Evolutionary conservation across 2,888 invertebrate genomes (phyloP), one percentile per base, ranked within the genome.

Genomic region (Xylota segnis): DNA sequence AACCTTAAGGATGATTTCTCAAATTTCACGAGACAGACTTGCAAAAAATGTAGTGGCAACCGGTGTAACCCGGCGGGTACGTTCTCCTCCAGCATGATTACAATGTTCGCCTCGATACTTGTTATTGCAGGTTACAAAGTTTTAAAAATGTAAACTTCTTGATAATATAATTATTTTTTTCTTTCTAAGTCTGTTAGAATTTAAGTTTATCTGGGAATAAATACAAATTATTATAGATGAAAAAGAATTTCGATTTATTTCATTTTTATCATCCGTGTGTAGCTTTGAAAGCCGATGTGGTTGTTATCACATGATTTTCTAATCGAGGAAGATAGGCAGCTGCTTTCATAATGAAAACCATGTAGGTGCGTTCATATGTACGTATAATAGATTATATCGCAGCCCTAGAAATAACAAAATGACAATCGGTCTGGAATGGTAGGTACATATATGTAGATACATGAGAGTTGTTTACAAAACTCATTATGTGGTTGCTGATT

Each of bases 61-160:
- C 81, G 89, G 50, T 91, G 91, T 79, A 58, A 32, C 9, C 88
- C 91, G 0, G 90, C 90, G 0, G 90, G 88, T 10, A 89, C 89
- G n/a, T 88, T 89, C 63, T 90, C 89, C 40, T 88, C 88, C 70
- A 91, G 89, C 52, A 27, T 70, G 0, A 52, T 81, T 16, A 89
- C 89, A 29, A 71, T 86, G 27, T 29, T 82, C 18, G 66, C 18
- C 6, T 82, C 86, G 0, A 43, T 77, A 4, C 4, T 68, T 10
- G 27, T 45, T 1, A 18, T 86, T 9, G 9, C 18, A 5, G 0
- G 58, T 12, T 86, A 56, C 9, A 86, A 81, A 54, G 27, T 54
- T 23, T 29, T 77, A 4, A 76, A 72, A 5, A 56, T 82, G 56
- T 86, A 61, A 77, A 14, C 0, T 27, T 7, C 14, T 7, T 47